Conservation (phyloP, 2,888 invertebrate genomes). For the Tipula lateralis region DNA sequence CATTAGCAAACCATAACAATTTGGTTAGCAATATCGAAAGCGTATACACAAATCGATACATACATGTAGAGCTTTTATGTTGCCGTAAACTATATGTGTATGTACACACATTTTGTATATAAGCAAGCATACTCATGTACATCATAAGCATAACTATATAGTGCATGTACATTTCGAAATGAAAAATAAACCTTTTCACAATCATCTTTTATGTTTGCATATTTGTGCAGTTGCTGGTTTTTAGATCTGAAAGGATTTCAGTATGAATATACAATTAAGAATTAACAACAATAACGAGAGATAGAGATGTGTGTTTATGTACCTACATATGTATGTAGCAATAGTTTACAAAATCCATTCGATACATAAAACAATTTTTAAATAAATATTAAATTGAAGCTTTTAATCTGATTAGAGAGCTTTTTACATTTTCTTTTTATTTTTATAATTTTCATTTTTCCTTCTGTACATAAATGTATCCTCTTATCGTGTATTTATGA, state of each 20-base stretch:
- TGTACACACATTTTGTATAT: no score
- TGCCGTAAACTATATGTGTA: neutral
- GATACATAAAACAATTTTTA: slow-evolving; percentile 9
- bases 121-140: no score
- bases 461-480: no score
- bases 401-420: slow-evolving; percentile 27
- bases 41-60: neutral
- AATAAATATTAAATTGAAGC: slow-evolving; percentile 3
- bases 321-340: neutral
- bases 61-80: neutral
- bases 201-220: neutral
- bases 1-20: no score
- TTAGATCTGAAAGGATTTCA: neutral
- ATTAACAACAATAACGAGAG: neutral
- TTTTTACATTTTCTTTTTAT: neutral
- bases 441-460: neutral
- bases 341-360: neutral
- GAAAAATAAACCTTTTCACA: neutral
- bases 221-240: neutral
- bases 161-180: no score
- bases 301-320: neutral
- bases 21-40: no score
- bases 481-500: no score
- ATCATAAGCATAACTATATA: no score
- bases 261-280: neutral